A percentile compares a stretch with the other conserved stretches of the same genome.
Conservation (phyloP, 2,797 vertebrate genomes). For the Gila robusta region DNA sequence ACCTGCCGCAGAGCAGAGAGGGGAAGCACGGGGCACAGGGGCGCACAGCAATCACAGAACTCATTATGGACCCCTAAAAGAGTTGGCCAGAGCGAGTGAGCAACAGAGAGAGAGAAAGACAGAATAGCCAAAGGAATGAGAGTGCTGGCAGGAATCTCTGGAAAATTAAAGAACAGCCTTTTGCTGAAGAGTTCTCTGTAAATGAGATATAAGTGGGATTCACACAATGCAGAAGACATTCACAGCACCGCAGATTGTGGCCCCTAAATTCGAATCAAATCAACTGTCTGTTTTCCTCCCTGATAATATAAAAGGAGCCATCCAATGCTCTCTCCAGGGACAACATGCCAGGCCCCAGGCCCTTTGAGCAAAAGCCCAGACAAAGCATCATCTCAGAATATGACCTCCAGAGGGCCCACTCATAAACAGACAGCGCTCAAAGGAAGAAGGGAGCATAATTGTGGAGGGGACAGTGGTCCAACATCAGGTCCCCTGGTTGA, state of each 20-base stretch:
- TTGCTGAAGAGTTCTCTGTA: background rate
- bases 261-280: slow-evolving; percentile 25
- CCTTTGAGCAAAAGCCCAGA: slow-evolving; percentile 66
- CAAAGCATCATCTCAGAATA: slow-evolving; percentile 50
- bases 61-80: slow-evolving; percentile 81
- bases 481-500: slow-evolving; percentile 71
- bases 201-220: slow-evolving; percentile 23
- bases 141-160: slow-evolving; percentile 32
- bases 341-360: slow-evolving; percentile 56
- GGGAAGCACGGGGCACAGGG: slow-evolving; percentile 76
- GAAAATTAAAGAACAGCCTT: slow-evolving; percentile 37
- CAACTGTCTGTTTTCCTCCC: slow-evolving; percentile 35
- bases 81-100: slow-evolving; percentile 68
- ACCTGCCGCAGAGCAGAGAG: slow-evolving; percentile 76
- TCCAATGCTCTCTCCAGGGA: slow-evolving; percentile 29
- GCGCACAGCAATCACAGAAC: slow-evolving; percentile 85
- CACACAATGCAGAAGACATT: slow-evolving; percentile 19
- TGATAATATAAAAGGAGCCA: slow-evolving; percentile 49
- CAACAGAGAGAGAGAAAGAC: slow-evolving; percentile 21
- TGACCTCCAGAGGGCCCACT: slow-evolving; percentile 67
- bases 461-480: slow-evolving; percentile 68
- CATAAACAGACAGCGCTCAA: slow-evolving; percentile 61
- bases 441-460: slow-evolving; percentile 63
- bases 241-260: background rate
- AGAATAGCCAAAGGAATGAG: slow-evolving; percentile 28